phyloP scores from a whole-genome alignment of 2,113 vertebrate species.

The Dipodomys stephensi region DNA sequence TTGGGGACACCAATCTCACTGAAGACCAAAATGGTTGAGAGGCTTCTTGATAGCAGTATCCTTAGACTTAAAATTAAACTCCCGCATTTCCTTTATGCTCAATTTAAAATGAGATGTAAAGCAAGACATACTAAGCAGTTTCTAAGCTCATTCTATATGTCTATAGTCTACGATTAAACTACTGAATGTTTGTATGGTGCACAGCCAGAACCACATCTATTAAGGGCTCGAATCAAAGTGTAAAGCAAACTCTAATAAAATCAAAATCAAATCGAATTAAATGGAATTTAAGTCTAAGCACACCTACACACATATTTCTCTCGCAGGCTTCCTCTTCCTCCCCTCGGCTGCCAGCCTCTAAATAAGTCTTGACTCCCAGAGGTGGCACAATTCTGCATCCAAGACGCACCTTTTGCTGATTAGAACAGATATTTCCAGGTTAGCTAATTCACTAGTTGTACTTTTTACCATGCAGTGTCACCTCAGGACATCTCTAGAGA shows the following conservation, averaged over 20 bases:
- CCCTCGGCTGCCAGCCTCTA: neutral
- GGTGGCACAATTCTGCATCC: neutral
- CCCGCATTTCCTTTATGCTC: too few relatives aligned
- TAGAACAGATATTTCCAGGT: neutral
- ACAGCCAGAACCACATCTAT: neutral
- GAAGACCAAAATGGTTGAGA: neutral
- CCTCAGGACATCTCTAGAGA: neutral
- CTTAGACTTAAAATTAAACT: neutral
- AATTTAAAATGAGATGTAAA: too few relatives aligned
- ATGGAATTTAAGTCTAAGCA: neutral
- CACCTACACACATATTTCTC: neutral
- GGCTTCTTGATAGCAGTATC: neutral
- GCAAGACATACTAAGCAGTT: too few relatives aligned
- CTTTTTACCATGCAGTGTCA: conserved; percentile 5
- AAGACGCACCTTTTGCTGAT: neutral
- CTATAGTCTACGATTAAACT: too few relatives aligned
- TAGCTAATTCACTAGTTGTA: conserved; percentile 1
- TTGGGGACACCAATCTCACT: neutral
- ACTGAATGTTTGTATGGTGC: neutral
- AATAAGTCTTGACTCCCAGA: neutral
- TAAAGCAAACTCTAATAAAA: too few relatives aligned
- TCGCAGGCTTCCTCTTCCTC: neutral
- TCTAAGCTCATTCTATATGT: neutral
- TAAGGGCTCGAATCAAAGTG: too few relatives aligned
- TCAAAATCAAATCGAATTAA: neutral